Conservation (phyloP, 2,888 invertebrate species). For the Melanchra persicariae region DNA sequence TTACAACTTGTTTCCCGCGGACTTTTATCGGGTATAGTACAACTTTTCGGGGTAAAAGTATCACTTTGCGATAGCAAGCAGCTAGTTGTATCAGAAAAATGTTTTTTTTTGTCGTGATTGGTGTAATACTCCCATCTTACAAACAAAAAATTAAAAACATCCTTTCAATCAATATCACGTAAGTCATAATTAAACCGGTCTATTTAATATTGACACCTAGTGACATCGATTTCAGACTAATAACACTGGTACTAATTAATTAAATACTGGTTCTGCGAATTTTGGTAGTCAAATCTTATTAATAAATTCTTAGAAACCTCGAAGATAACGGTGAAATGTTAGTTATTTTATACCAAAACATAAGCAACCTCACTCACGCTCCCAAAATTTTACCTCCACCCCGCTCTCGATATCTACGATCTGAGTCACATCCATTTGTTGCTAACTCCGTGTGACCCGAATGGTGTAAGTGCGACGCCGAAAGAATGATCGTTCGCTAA, state of each 20-base stretch:
- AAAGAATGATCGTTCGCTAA: slow-evolving; percentile 80
- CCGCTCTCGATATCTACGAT: slow-evolving; percentile 31
- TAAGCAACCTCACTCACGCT: not conserved
- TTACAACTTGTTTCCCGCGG: too few species aligned
- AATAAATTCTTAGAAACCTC: not conserved
- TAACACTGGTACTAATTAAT: not conserved
- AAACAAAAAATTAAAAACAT: not conserved
- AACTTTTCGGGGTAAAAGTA: too few species aligned
- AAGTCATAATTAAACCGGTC: not conserved
- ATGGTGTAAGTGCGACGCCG: slow-evolving; percentile 71
- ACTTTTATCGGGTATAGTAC: too few species aligned
- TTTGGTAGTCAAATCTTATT: not conserved
- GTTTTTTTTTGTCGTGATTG: too few species aligned
- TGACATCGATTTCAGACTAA: not conserved
- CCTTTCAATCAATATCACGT: not conserved
- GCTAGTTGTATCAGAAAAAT: too few species aligned
- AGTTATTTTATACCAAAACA: not conserved
- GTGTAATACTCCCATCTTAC: too few species aligned
- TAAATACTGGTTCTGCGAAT: not conserved
- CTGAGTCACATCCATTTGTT: slow-evolving; percentile 49
- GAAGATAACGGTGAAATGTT: too few species aligned
- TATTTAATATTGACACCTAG: too few species aligned
- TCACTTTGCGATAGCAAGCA: not conserved
- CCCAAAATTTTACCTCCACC: slow-evolving; percentile 8
- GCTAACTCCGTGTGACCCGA: slow-evolving; percentile 60